These are phyloP conservation scores for Rhinolophus sinicus DNA, from an alignment of 2,113 vertebrate genomes.

Conservation along the genomic window DNA sequence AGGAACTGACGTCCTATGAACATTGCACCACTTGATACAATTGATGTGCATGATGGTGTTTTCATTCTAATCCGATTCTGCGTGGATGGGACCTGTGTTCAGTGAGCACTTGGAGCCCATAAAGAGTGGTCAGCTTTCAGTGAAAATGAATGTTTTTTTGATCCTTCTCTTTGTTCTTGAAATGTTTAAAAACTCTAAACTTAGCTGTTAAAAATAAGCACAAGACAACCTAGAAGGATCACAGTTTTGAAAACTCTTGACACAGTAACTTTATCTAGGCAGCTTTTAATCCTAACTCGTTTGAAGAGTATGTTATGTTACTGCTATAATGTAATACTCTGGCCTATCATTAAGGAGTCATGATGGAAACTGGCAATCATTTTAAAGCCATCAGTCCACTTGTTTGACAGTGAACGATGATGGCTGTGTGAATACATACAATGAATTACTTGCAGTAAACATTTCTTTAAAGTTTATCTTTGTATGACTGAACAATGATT, in stretches of 20 bases:
- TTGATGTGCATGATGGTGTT: background rate
- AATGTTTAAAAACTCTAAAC: conserved; percentile 42
- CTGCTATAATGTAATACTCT: background rate
- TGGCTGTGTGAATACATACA: background rate
- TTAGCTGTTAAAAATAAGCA: conserved; percentile 41
- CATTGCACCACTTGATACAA: background rate
- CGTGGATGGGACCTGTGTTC: background rate
- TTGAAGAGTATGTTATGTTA: background rate
- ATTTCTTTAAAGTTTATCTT: background rate
- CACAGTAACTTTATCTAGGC: background rate
- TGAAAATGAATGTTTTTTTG: conserved; percentile 26
- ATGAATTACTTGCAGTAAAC: background rate
- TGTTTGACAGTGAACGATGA: background rate
- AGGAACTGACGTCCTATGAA: background rate
- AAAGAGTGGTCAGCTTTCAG: conserved; percentile 14
- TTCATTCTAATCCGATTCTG: background rate
- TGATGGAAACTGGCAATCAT: background rate
- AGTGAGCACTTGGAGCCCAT: background rate
- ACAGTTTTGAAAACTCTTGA: background rate
- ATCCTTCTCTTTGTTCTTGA: background rate
- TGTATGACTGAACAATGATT: background rate
- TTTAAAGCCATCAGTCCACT: background rate
- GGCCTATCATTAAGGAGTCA: background rate
- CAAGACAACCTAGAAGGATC: background rate
- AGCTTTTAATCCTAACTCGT: background rate